These are phyloP conservation scores for Zingel zingel DNA, from an alignment of 2,113 vertebrate species.

Conservation along the genomic window DNA sequence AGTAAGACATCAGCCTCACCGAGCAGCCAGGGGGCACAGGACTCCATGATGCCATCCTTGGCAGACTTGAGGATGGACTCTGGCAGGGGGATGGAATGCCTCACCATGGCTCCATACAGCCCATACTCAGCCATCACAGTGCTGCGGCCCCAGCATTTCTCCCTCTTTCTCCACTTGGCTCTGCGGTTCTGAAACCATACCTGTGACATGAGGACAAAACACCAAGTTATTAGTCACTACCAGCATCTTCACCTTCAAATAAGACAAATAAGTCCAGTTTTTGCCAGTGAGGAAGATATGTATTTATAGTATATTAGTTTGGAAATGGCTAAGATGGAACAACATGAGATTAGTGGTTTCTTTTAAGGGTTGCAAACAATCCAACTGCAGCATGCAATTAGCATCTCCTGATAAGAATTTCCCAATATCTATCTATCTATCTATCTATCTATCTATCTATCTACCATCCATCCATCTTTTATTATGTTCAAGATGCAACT, in stretches of 20 bases:
- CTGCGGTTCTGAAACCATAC: slow-evolving; percentile 99
- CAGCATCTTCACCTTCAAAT: too few species aligned
- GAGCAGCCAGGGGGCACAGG: slow-evolving; percentile 98
- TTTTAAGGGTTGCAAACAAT: background rate
- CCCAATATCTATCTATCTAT: too few species aligned
- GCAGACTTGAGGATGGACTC: slow-evolving; percentile 99
- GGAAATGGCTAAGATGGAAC: too few species aligned
- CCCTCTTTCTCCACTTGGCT: slow-evolving; percentile 98
- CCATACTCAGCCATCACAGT: slow-evolving; percentile 99
- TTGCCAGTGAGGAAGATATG: background rate
- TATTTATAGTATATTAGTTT: background rate
- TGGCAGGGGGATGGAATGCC: slow-evolving; percentile 97
- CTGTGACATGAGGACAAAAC: slow-evolving; percentile 72
- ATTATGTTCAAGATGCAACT: background rate
- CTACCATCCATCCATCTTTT: too few species aligned
- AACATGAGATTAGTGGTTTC: background rate
- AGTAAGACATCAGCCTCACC: slow-evolving; percentile 84
- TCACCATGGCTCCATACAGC: slow-evolving; percentile 98
- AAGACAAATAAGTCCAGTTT: background rate
- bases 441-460: too few species aligned
- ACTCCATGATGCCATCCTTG: slow-evolving; percentile 99
- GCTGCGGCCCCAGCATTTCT: slow-evolving; percentile 99
- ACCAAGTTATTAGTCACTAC: background rate
- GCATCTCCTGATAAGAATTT: background rate
- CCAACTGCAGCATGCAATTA: background rate